Evolutionary conservation across 2,113 vertebrate species (phyloP).

Genomic region (Antennarius striatus): DNA sequence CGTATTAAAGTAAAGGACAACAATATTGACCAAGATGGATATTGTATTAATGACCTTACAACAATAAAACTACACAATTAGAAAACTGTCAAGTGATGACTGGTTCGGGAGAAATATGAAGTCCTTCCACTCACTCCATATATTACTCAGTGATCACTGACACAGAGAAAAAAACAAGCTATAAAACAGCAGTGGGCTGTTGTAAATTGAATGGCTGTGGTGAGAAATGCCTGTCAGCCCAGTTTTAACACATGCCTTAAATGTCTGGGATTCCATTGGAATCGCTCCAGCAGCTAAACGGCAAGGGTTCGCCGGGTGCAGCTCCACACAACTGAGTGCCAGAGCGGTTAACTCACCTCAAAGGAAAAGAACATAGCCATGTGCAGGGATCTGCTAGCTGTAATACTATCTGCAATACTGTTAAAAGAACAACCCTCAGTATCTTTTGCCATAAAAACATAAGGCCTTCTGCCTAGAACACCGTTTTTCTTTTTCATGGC

Average conservation of each 20-base stretch:
- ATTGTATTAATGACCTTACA: background rate
- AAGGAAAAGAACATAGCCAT: conserved; percentile 27
- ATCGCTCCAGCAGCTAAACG: conserved; percentile 67
- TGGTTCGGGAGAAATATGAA: too few relatives aligned
- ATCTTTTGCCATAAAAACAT: too few relatives aligned
- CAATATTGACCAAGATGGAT: background rate
- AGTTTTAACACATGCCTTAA: conserved; percentile 76
- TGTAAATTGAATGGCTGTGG: conserved; percentile 37
- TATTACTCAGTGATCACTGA: background rate
- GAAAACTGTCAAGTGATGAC: background rate
- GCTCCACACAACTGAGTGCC: conserved; percentile 66
- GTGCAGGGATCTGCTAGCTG: too few relatives aligned
- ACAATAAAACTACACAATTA: background rate
- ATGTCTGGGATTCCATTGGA: conserved; percentile 81
- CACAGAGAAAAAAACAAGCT: background rate
- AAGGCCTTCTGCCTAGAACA: background rate
- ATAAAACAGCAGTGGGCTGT: conserved; percentile 27
- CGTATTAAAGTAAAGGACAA: too few relatives aligned
- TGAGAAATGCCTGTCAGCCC: conserved; percentile 65
- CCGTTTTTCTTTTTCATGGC: background rate
- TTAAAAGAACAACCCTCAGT: too few relatives aligned
- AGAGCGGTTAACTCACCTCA: conserved; percentile 71
- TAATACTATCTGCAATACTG: too few relatives aligned
- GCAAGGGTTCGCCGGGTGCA: conserved; percentile 70
- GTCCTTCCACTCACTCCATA: too few relatives aligned